phyloP scores from a whole-genome alignment of 1,140 invertebrate species.

The Helicorthomorpha holstii region DNA sequence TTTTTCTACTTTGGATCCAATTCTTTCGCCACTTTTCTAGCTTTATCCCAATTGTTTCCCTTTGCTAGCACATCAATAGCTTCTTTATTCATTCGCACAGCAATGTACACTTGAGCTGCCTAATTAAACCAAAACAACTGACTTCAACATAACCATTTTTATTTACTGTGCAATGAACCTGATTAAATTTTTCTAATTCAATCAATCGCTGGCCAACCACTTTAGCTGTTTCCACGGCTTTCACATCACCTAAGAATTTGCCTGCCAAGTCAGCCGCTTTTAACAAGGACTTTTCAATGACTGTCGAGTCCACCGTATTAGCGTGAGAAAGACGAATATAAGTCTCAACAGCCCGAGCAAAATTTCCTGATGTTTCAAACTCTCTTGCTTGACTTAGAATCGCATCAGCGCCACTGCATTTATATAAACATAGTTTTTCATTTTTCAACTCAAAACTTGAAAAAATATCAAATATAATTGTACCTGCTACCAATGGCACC shows the following conservation, averaged over 20 bases:
- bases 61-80: slow-evolving; percentile 64
- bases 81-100: slow-evolving; percentile 59
- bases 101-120: slow-evolving; percentile 55
- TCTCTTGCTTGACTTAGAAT: slow-evolving; percentile 48
- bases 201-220: slow-evolving; percentile 31
- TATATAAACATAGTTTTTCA: no score
- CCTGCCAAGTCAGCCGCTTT: slow-evolving; percentile 50
- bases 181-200: slow-evolving; percentile 29
- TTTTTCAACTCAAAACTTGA: no score
- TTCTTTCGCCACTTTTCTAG: slow-evolving; percentile 63
- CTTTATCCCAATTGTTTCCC: slow-evolving; percentile 64
- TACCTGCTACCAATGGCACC: slow-evolving; percentile 30
- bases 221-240: slow-evolving; percentile 39
- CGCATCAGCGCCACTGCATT: slow-evolving; percentile 21
- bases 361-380: slow-evolving; percentile 60
- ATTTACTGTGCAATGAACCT: slow-evolving; percentile 15
- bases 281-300: slow-evolving; percentile 44
- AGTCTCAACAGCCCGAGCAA: slow-evolving; percentile 37
- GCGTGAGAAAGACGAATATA: slow-evolving; percentile 34
- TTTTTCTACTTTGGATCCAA: slow-evolving; percentile 46
- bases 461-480: not conserved
- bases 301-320: slow-evolving; percentile 32
- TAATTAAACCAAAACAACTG: slow-evolving; percentile 10
- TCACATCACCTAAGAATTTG: slow-evolving; percentile 49
- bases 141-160: not conserved